Percentiles rank a stretch among this genome's conserved stretches.
Conservation (phyloP, 2,888 invertebrate species). For the Enchytraeus crypticus region DNA sequence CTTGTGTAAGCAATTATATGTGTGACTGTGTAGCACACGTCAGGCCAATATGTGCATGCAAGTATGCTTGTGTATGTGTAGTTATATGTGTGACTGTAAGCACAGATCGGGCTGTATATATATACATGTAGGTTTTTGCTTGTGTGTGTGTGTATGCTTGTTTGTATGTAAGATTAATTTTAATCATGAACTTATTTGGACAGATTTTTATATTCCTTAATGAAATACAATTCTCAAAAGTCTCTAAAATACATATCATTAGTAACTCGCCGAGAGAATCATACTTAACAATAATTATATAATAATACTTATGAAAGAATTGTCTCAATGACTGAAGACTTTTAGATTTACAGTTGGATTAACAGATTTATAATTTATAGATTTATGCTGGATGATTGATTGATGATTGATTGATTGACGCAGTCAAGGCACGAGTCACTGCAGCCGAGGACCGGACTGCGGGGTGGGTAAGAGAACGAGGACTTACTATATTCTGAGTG, state of each 20-base stretch:
- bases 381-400: too few species aligned
- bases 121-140: slow-evolving; percentile 5
- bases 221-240: neutral
- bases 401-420: too few species aligned
- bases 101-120: slow-evolving; percentile 1
- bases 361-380: too few species aligned
- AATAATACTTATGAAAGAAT: too few species aligned
- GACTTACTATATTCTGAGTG: slow-evolving; percentile 85
- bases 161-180: neutral
- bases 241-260: neutral
- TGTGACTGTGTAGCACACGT: slow-evolving; percentile 1
- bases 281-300: too few species aligned
- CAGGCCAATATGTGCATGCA: neutral
- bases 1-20: slow-evolving; percentile 2
- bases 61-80: slow-evolving; percentile 3
- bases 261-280: too few species aligned
- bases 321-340: too few species aligned
- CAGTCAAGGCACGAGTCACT: too few species aligned
- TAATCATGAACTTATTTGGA: slow-evolving; percentile 1
- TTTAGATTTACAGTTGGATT: too few species aligned
- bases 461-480: slow-evolving; percentile 69
- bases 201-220: slow-evolving; percentile 1
- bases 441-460: neutral
- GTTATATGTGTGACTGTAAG: slow-evolving; percentile 3
- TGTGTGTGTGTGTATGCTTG: slow-evolving; percentile 6